Conservation (phyloP, 2,797 vertebrate genomes). For the Artibeus jamaicensis region DNA sequence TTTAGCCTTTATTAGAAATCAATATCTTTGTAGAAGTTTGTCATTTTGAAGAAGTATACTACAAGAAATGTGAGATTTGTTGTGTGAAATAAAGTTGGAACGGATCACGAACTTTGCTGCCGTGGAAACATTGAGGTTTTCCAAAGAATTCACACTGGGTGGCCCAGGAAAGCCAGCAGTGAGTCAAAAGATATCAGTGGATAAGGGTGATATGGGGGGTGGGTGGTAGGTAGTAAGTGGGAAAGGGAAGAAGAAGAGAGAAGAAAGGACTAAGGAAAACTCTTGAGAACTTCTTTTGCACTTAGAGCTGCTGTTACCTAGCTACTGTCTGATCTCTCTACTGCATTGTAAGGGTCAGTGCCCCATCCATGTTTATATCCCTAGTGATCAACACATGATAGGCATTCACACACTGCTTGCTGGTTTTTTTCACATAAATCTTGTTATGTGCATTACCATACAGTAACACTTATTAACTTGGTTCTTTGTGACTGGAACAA, state of each 20-base stretch:
- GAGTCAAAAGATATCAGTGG: neutral
- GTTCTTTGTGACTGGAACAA: neutral
- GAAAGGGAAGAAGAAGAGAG: neutral
- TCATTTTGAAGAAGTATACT: neutral
- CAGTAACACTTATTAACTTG: neutral
- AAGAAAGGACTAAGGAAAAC: neutral
- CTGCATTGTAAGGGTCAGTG: neutral
- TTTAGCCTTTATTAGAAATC: neutral
- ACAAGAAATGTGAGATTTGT: neutral
- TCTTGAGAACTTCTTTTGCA: neutral
- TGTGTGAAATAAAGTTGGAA: neutral
- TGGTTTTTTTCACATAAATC: neutral
- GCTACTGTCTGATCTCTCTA: neutral
- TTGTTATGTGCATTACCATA: neutral
- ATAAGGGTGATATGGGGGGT: neutral
- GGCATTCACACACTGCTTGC: neutral
- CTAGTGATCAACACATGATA: neutral
- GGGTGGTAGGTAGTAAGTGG: fast-evolving
- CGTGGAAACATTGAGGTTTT: neutral
- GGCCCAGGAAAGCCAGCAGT: neutral
- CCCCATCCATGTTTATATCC: neutral
- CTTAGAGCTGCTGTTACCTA: neutral
- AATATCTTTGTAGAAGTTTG: neutral
- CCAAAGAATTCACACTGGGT: neutral
- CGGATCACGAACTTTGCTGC: neutral